phyloP scores from a whole-genome alignment of 1,140 invertebrate species.

The Drosophila ogumai region DNA sequence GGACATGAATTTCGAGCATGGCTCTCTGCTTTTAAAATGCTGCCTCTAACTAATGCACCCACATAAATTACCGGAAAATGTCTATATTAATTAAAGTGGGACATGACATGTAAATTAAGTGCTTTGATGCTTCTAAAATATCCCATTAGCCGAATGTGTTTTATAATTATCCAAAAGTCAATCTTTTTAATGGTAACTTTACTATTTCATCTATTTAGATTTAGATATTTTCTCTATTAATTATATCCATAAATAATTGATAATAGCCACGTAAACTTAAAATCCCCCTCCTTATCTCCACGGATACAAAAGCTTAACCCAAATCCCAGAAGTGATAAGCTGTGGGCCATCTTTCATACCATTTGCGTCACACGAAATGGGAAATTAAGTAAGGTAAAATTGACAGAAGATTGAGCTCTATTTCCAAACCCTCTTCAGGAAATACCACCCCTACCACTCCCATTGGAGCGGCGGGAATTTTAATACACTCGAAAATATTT shows the following conservation, averaged over 20 bases:
- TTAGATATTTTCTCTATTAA: background rate
- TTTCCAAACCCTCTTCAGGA: slow-evolving; percentile 9
- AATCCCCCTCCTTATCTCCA: background rate
- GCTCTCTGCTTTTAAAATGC: background rate
- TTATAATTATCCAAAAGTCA: background rate
- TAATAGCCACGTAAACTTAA: background rate
- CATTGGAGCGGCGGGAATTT: slow-evolving; percentile 38
- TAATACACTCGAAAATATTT: slow-evolving; percentile 76
- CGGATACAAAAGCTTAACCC: background rate
- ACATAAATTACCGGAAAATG: slow-evolving; percentile 1
- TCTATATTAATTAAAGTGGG: slow-evolving; percentile 7
- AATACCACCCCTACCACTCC: slow-evolving; percentile 1
- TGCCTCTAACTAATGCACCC: slow-evolving; percentile 1
- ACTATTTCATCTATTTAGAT: background rate
- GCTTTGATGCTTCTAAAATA: background rate
- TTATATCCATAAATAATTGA: background rate
- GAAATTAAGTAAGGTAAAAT: slow-evolving; percentile 76
- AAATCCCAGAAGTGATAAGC: slow-evolving; percentile 35
- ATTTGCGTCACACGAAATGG: slow-evolving; percentile 42
- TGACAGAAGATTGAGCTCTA: slow-evolving; percentile 63
- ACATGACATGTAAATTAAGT: background rate
- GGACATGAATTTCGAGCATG: background rate
- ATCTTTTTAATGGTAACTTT: background rate
- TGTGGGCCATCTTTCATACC: slow-evolving; percentile 6
- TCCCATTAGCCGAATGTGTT: background rate